phyloP scores from a whole-genome alignment of 2,797 vertebrate genomes.

The Staurois parvus region DNA sequence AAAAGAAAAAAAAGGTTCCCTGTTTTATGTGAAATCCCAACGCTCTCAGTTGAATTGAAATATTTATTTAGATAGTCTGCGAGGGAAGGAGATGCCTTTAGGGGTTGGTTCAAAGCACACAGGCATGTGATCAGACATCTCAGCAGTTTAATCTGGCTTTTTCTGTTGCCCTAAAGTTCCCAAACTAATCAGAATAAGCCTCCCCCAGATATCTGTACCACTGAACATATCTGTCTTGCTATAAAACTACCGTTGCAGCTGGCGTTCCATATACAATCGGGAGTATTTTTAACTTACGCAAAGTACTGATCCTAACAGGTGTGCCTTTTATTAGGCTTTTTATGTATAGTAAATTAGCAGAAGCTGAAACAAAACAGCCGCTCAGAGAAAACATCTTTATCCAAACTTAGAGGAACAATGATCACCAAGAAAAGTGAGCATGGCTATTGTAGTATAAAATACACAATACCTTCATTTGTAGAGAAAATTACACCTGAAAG shows the following conservation, averaged over 20 bases:
- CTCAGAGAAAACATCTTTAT: background rate
- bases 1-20: background rate
- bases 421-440: background rate
- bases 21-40: slow-evolving; percentile 37
- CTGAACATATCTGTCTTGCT: slow-evolving; percentile 57
- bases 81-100: slow-evolving; percentile 34
- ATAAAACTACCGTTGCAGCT: slow-evolving; percentile 64
- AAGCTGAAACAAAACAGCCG: background rate
- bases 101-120: slow-evolving; percentile 5
- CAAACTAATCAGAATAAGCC: slow-evolving; percentile 58
- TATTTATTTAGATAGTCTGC: slow-evolving; percentile 21
- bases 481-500: too few relatives aligned
- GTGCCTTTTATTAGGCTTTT: slow-evolving; percentile 69
- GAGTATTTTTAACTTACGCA: slow-evolving; percentile 67
- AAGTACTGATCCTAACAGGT: slow-evolving; percentile 69
- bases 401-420: background rate
- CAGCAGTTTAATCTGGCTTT: slow-evolving; percentile 32
- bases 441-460: too few relatives aligned
- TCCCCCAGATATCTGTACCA: slow-evolving; percentile 14
- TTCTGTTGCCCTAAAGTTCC: slow-evolving; percentile 56
- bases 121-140: slow-evolving; percentile 43
- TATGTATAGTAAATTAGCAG: slow-evolving; percentile 51
- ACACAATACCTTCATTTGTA: too few relatives aligned
- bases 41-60: slow-evolving; percentile 6
- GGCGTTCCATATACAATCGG: slow-evolving; percentile 61